Evolutionary conservation across 1,140 invertebrate species (phyloP).

Genomic region (Hypsibius dujardini): DNA sequence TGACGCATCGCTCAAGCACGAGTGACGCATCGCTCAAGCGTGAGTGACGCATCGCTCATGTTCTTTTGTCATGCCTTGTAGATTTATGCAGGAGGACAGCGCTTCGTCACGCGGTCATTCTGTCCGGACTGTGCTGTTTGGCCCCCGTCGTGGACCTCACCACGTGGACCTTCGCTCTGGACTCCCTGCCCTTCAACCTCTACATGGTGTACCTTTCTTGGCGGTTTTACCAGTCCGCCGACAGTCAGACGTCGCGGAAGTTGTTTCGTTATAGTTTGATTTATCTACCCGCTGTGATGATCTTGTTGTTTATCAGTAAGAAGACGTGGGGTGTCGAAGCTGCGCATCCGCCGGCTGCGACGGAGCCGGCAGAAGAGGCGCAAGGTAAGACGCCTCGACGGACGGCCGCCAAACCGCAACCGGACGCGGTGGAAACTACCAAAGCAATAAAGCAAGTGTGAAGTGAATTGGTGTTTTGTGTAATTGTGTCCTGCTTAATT

Average conservation of each 20-base stretch:
- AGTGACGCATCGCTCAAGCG: background rate
- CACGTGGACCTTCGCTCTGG: conserved; percentile 70
- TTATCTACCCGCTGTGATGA: conserved; percentile 72
- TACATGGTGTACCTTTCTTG: conserved; percentile 84
- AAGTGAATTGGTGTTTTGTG: too few species aligned
- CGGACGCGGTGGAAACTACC: background rate
- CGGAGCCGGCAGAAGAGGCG: too few species aligned
- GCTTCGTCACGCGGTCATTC: conserved; percentile 57
- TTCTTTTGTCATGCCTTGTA: conserved; percentile 30
- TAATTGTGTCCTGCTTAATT: too few species aligned
- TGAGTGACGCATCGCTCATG: background rate
- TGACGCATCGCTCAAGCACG: background rate
- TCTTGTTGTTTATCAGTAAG: conserved; percentile 69
- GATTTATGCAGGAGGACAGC: conserved; percentile 65
- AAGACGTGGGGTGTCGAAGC: conserved; percentile 32
- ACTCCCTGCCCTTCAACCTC: conserved; percentile 71
- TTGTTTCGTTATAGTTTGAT: conserved; percentile 78
- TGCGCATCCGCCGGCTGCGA: too few species aligned
- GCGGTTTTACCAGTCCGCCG: conserved; percentile 72
- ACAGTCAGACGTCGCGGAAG: conserved; percentile 70
- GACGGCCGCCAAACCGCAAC: background rate
- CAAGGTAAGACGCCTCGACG: background rate
- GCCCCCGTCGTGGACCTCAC: conserved; percentile 67
- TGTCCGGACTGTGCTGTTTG: conserved; percentile 51
- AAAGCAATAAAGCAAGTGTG: too few species aligned